These are phyloP conservation scores for Bombyx mandarina DNA, from an alignment of 1,140 invertebrate genomes.

Conservation along the genomic window DNA sequence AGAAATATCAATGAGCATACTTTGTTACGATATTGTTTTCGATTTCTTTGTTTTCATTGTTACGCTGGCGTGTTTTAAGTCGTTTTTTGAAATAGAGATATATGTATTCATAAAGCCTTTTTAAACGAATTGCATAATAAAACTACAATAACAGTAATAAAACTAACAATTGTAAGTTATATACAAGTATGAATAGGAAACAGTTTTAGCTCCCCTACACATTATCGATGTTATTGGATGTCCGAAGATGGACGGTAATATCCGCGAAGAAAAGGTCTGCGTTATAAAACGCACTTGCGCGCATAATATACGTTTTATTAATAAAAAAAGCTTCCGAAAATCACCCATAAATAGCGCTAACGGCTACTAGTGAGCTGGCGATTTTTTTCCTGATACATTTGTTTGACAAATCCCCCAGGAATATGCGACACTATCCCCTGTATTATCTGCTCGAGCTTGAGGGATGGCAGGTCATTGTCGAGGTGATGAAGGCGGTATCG, in stretches of 20 bases:
- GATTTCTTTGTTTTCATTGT: too few species aligned
- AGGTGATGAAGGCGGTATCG: constrained; percentile 61
- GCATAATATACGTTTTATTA: constrained; percentile 71
- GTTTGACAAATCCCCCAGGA: constrained; percentile 66
- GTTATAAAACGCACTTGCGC: constrained; percentile 69
- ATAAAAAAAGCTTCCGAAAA: constrained; percentile 64
- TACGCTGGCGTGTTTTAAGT: too few species aligned
- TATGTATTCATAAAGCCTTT: background rate
- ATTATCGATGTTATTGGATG: constrained; percentile 55
- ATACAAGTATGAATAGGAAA: constrained; percentile 6
- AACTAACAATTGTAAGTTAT: constrained; percentile 2
- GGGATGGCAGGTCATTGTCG: constrained; percentile 55
- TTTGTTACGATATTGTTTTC: background rate
- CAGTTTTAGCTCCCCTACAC: constrained; percentile 26
- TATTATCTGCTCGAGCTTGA: constrained; percentile 58
- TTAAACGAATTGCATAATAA: too few species aligned
- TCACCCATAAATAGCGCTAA: constrained; percentile 67
- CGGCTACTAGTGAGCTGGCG: constrained; percentile 58
- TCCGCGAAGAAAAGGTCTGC: constrained; percentile 47
- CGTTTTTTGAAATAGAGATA: background rate
- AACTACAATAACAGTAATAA: too few species aligned
- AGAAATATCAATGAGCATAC: constrained; percentile 11
- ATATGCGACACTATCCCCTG: constrained; percentile 61
- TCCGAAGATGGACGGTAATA: constrained; percentile 67
- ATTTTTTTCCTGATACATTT: constrained; percentile 61